Evolutionary conservation across 2,888 invertebrate genomes (phyloP).

Genomic region (Erebia epiphron): DNA sequence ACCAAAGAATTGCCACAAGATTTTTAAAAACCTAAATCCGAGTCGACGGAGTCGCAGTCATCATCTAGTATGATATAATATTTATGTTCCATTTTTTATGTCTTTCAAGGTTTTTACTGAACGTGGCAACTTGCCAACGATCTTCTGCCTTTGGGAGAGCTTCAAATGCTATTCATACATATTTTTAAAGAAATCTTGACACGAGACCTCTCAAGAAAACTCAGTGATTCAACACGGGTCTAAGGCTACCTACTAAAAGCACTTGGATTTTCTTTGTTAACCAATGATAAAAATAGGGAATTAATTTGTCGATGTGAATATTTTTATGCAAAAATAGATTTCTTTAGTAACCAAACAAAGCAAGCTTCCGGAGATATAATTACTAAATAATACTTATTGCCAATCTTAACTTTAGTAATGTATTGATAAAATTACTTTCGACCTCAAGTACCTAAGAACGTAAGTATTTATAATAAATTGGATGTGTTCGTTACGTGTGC

Average conservation of each 20-base stretch:
- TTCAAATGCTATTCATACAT: constrained; percentile 33
- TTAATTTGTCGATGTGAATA: too few relatives aligned
- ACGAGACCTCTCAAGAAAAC: constrained; percentile 22
- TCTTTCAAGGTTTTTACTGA: constrained; percentile 22
- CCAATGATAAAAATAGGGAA: background rate
- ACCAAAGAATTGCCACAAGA: too few relatives aligned
- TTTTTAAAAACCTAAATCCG: too few relatives aligned
- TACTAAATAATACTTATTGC: too few relatives aligned
- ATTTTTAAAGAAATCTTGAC: constrained; percentile 28
- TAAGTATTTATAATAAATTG: too few relatives aligned
- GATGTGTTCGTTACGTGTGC: background rate
- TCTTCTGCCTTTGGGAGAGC: constrained; percentile 21
- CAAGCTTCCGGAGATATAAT: too few relatives aligned
- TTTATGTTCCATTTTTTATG: constrained; percentile 10
- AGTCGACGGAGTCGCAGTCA: background rate
- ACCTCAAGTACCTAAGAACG: too few relatives aligned
- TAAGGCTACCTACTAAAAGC: background rate
- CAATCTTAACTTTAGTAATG: too few relatives aligned
- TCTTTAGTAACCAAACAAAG: too few relatives aligned
- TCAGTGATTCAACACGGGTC: constrained; percentile 17
- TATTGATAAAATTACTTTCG: too few relatives aligned
- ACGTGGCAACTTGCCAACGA: constrained; percentile 31
- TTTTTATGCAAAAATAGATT: too few relatives aligned
- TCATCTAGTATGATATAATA: background rate
- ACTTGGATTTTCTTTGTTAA: background rate